Evolutionary conservation across 2,888 invertebrate species (phyloP).

Genomic region (Spatulosminthurus flaviceps): DNA sequence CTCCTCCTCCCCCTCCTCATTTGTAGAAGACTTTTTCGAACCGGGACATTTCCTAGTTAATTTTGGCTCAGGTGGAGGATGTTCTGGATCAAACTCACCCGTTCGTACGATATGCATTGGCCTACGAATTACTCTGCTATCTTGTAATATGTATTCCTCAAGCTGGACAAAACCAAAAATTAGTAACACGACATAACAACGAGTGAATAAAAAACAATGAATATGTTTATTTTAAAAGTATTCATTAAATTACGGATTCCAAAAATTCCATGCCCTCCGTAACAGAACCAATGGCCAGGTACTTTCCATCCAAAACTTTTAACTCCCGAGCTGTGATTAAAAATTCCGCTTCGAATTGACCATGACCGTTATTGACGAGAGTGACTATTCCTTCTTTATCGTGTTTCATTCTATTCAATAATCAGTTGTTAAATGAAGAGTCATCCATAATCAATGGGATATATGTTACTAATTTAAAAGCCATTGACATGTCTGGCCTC

Average conservation of each 20-base stretch:
- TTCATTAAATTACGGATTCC: constrained; percentile 20
- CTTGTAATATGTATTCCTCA: not conserved
- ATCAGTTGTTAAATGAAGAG: not conserved
- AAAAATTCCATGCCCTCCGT: constrained; percentile 47
- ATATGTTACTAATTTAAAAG: not conserved
- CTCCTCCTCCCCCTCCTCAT: too few relatives aligned
- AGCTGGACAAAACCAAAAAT: not conserved
- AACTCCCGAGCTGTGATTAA: constrained; percentile 42
- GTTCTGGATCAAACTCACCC: constrained; percentile 17
- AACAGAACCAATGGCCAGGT: constrained; percentile 49
- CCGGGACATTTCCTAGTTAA: constrained; percentile 2
- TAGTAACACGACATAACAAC: not conserved
- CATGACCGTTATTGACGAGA: constrained; percentile 38
- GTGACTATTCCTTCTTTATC: constrained; percentile 41
- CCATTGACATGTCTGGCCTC: too few relatives aligned
- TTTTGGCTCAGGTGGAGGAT: not conserved
- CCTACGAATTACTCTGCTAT: not conserved
- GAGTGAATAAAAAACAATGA: not conserved
- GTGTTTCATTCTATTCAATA: constrained; percentile 46
- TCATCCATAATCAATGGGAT: not conserved
- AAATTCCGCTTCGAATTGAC: constrained; percentile 36
- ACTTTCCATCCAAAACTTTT: constrained; percentile 36
- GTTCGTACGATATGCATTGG: constrained; percentile 33
- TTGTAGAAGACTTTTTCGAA: too few relatives aligned
- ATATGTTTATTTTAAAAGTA: not conserved